A percentile compares a stretch with the other conserved stretches of the same genome.
Conservation (phyloP, 2,797 vertebrate species). For the Odontamblyopus lacepedii region DNA sequence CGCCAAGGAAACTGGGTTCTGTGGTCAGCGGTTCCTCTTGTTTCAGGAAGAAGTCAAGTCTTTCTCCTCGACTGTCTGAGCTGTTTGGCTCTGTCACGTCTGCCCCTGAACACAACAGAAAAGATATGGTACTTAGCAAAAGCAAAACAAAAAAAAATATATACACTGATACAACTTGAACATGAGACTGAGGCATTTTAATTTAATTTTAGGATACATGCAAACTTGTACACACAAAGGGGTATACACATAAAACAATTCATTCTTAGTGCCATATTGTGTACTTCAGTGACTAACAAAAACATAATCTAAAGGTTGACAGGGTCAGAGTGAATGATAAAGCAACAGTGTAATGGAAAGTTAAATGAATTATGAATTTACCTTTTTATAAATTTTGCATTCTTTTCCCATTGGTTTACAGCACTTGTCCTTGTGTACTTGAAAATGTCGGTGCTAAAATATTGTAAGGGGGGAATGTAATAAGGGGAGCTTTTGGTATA, state of each 20-base stretch:
- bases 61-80: slow-evolving; percentile 86
- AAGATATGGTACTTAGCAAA: not conserved
- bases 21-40: slow-evolving; percentile 84
- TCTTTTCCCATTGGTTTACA: not conserved
- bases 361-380: not conserved
- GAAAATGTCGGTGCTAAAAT: not conserved
- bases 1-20: slow-evolving; percentile 82
- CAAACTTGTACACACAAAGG: not conserved
- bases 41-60: slow-evolving; percentile 84
- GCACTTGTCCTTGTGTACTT: not conserved
- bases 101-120: slow-evolving; percentile 71
- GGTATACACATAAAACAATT: not conserved
- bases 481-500: not conserved
- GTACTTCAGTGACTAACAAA: not conserved
- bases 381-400: not conserved
- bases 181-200: not conserved
- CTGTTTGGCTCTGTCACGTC: slow-evolving; percentile 87
- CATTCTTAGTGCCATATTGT: not conserved
- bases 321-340: not conserved
- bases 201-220: not conserved
- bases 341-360: not conserved
- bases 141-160: not conserved
- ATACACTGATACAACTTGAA: not conserved
- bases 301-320: not conserved
- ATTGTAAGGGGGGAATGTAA: not conserved